Base-by-base conservation (phyloP, 2,888 invertebrate species). In the Drosophila meridionalis region DNA sequence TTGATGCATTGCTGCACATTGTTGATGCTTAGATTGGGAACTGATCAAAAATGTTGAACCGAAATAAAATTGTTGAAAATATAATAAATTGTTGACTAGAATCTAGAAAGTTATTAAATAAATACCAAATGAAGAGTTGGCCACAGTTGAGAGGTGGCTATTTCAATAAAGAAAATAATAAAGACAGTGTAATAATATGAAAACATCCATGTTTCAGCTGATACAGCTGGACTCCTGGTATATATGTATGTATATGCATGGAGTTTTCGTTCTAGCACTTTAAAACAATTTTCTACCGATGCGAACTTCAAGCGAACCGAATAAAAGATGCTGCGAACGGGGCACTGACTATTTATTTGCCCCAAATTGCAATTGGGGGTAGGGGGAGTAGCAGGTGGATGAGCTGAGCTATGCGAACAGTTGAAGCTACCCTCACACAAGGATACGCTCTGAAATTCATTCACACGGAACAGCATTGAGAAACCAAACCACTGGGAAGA, bases 301-400 rank as follows among this genome's bases (percentile, higher is more conserved):
- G 60, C 59, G 70, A 86, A 78, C 74, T 79, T 70, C 36, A 83
- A 79, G 50, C 55, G 69, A 76, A 66, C 63, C 68, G 76, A 73
- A 64, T 71, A 69, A 83, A 81, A 73, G 69, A 71, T 71, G 56
- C 42, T 52, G 38, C 32, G 34, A 57, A 53, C 36, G 26, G 57
- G 47, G 40, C 53, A 42, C 58, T 48, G 69, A 75, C 75, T 84
- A 85, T 85, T 85, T 85, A 87, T 87, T 85, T 85, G 80, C 73
- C 82, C 85, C 87, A 85, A 87, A 87, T 89, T 89, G 73, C 73
- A 45, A 32, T 14, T 52, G 48, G 36, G 43, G 14, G 2, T 45
- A 11, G 47, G 12, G 32, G 11, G 3, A 64, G 14, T 42, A 34
- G 40, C 32, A 42, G 56, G 42, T 56, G 30, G n/a, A 12, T 20